phyloP scores from a whole-genome alignment of 2,113 vertebrate species.

The Heterotilapia buettikoferi region DNA sequence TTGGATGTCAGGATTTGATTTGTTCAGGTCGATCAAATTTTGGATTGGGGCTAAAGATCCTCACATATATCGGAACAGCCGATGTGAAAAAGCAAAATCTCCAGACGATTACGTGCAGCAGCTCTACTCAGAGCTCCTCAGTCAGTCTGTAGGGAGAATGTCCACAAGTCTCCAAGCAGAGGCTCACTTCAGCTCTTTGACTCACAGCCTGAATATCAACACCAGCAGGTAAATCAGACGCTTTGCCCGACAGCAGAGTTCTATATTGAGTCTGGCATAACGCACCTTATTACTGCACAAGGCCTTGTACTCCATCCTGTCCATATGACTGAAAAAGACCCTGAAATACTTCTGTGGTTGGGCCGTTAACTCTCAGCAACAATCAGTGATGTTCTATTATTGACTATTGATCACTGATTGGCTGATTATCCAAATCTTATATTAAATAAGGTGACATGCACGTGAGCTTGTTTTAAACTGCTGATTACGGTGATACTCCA shows the following conservation, averaged over 20 bases:
- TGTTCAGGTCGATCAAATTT: neutral
- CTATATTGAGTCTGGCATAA: neutral
- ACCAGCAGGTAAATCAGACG: neutral
- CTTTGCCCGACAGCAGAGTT: neutral
- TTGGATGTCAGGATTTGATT: neutral
- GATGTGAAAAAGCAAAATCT: rapidly evolving
- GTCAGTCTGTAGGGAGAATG: neutral
- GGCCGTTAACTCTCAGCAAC: neutral
- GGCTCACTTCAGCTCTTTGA: neutral
- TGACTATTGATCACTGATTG: neutral
- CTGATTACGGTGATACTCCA: neutral
- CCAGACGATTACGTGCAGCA: neutral
- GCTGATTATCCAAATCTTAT: neutral
- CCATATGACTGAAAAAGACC: neutral
- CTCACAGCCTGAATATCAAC: neutral
- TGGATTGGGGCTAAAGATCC: neutral
- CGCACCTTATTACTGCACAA: neutral
- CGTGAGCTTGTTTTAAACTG: neutral
- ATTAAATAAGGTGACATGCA: neutral
- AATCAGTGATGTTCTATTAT: neutral
- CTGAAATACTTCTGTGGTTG: neutral
- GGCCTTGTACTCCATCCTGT: rapidly evolving
- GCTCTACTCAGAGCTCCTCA: neutral
- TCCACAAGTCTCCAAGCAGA: neutral
- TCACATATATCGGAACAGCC: rapidly evolving